These are phyloP conservation scores for Plutomurus gul DNA, from an alignment of 1,140 invertebrate genomes.

Conservation along the genomic window DNA sequence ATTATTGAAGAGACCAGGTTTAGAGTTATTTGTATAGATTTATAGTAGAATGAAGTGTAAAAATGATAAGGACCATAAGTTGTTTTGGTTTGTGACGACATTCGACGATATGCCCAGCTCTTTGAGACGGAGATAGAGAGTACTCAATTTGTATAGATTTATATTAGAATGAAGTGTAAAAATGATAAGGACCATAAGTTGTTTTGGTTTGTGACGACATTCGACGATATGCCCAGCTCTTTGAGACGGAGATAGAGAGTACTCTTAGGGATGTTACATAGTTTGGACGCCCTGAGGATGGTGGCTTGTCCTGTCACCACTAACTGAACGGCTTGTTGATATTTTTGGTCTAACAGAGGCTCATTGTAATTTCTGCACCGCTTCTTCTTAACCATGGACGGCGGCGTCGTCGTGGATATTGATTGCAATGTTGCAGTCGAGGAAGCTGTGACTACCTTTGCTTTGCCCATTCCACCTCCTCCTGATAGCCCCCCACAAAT, in stretches of 20 bases:
- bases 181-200: slow-evolving; percentile 11
- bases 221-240: slow-evolving; percentile 45
- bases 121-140: slow-evolving; percentile 45
- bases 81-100: slow-evolving; percentile 14
- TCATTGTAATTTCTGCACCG: slow-evolving; percentile 8
- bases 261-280: slow-evolving; percentile 47
- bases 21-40: too few species aligned
- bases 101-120: slow-evolving; percentile 44
- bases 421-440: neutral
- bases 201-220: slow-evolving; percentile 10
- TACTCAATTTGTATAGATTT: too few species aligned
- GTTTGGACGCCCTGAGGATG: slow-evolving; percentile 38
- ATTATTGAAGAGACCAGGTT: too few species aligned
- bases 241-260: slow-evolving; percentile 46
- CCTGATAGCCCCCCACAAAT: slow-evolving; percentile 4
- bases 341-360: slow-evolving; percentile 32
- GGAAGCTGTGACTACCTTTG: neutral
- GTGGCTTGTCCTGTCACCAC: slow-evolving; percentile 34
- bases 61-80: slow-evolving; percentile 18
- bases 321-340: slow-evolving; percentile 39
- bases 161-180: too few species aligned
- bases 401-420: neutral
- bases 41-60: too few species aligned
- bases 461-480: neutral
- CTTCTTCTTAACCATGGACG: slow-evolving; percentile 24